Percentiles rank a stretch among this genome's conserved stretches.
These are phyloP conservation scores for Tridacna gigas DNA, from an alignment of 2,888 invertebrate genomes.

Conservation along the genomic window DNA sequence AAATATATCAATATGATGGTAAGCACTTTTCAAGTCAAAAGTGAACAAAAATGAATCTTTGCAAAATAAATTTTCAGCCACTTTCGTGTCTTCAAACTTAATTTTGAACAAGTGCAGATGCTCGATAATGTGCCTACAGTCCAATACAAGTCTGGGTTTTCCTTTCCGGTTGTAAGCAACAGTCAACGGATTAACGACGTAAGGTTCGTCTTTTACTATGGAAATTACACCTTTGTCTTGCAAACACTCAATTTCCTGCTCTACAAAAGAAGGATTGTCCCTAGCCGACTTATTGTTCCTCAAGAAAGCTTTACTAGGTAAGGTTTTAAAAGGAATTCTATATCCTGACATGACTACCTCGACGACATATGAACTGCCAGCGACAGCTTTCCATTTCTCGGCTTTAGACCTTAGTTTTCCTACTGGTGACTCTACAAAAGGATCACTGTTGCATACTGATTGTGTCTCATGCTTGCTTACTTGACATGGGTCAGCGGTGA, in stretches of 20 bases:
- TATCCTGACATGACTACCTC: conserved; percentile 32
- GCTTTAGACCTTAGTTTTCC: conserved; percentile 7
- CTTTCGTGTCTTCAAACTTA: conserved; percentile 30
- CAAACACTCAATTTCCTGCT: conserved; percentile 22
- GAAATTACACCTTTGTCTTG: conserved; percentile 28
- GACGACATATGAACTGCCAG: conserved; percentile 15
- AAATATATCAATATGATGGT: conserved; percentile 35
- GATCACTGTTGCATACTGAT: neutral
- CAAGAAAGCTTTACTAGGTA: conserved; percentile 7
- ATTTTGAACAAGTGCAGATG: conserved; percentile 34
- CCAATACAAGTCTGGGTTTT: conserved; percentile 42
- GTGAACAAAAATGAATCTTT: conserved; percentile 23
- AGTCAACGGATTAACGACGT: conserved; percentile 40
- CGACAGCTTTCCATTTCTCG: conserved; percentile 23
- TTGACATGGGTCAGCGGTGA: too few species aligned
- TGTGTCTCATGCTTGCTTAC: neutral
- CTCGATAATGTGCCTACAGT: conserved; percentile 36
- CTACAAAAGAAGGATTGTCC: conserved; percentile 36
- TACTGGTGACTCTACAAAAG: conserved; percentile 12
- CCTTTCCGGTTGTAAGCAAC: conserved; percentile 27
- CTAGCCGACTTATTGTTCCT: conserved; percentile 42
- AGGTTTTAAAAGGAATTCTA: conserved; percentile 29
- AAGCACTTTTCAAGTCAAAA: conserved; percentile 31
- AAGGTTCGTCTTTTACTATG: conserved; percentile 14
- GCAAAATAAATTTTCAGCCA: conserved; percentile 25